Evolutionary conservation across 2,113 vertebrate genomes (phyloP), one percentile per base, ranked within the genome.

Genomic region (Atractosteus spatula): DNA sequence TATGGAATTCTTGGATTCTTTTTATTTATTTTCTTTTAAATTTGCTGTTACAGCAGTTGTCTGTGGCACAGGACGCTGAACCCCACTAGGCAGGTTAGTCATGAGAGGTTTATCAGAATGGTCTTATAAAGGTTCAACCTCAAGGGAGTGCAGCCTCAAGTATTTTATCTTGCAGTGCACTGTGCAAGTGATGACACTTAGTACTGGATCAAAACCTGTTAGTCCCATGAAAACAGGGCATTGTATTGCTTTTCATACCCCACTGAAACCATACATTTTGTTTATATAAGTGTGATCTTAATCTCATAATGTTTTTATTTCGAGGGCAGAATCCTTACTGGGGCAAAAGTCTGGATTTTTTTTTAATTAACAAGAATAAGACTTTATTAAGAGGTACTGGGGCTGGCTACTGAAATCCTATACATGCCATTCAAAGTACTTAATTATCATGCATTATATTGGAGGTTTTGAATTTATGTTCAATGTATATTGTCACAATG

Each of bases 201-300:
- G 47, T 71, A 47, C 70, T 54, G 66, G 66, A 78, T 78, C 69
- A 78, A 44, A 57, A 29, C 72, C 47, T 59, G n/a, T 69, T 71
- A 71, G 74, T 78, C 72, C 76, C 41, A 44, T 55, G 14, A 17
- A 74, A 78, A 69, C 64, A 55, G 69, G 42, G 41, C 41, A 10
- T 42, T 17, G 63, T 69, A 54, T 72, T 69, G 65, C 65, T 62
- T 45, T 16, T 42, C 69, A 47, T 71, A 61, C 64, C 72, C 69
- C 61, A 44, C 57, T 78, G 69, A 74, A 74, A 68, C 76, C 57
- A 12, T n/a, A 74, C 65, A 57, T 72, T 64, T 71, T 66, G 76
- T 68, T 74, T 62, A 74, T 69, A 44, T 3, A 16, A 69, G 45
- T 59, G 63, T 57, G 42, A 6, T 14, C 10, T 44, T 74, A 68